Base-by-base conservation (phyloP, 2,888 invertebrate species). In the Camponotus fellah region DNA sequence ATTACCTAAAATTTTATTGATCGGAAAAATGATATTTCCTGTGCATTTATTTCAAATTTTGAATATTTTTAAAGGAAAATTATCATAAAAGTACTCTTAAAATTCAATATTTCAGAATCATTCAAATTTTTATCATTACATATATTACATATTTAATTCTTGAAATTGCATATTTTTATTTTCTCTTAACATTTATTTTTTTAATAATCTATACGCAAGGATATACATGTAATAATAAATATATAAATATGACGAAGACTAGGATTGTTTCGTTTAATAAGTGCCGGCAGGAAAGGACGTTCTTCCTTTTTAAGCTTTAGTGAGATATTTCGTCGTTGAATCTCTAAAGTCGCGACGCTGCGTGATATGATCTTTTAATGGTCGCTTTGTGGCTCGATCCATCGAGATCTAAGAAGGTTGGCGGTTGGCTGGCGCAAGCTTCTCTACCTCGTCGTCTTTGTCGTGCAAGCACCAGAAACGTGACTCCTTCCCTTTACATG, bases 341-440 rank as follows among this genome's bases (percentile, higher is more conserved):
- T 91, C 89, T 92, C 88, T 91, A 89, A 91, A 91, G 91, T 90
- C 86, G 88, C 84, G 90, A 91, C 84, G 86, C 83, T 89, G 91
- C 91, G 91, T 92, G 95, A 95, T 94, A 95, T 94, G 94, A 95
- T 95, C 95, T 94, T 94, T 95, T 94, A 95, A 95, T 94, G 94
- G 94, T 90, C 90, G 94, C 94, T 95, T 95, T 95, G 94, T 94
- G 94, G 94, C 91, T 88, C 93, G 92, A 94, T 94, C 93, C 94
- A 93, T 94, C 84, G 90, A 93, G 93, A 94, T 94, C 93, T 93
- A 93, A 94, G 92, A 91, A 92, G 92, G 87, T 91, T 84, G 89
- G 80, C 83, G 91, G 89, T 88, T 89, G 91, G 90, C 81, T 87
- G 77, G 87, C 88, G 69, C 85, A 82, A 69, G 82, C 85, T 85